These are phyloP conservation scores for Metopia argyrocephala DNA, from an alignment of 2,888 invertebrate genomes.

Conservation along the genomic window DNA sequence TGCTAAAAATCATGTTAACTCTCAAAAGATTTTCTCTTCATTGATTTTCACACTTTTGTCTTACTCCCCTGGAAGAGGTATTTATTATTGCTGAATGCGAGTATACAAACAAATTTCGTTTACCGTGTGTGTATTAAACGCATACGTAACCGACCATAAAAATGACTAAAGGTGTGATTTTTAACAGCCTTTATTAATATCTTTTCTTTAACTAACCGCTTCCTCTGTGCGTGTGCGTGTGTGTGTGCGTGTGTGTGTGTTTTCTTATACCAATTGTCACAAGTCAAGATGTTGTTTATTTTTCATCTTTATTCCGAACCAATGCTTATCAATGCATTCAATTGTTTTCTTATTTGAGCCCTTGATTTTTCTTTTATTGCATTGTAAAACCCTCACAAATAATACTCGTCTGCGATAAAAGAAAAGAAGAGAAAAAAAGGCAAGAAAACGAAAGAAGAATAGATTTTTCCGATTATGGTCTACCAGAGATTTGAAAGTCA, in stretches of 20 bases:
- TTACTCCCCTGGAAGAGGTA: conserved; percentile 6
- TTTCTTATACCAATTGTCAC: conserved; percentile 58
- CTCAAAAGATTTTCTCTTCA: conserved; percentile 56
- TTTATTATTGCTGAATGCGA: conserved; percentile 30
- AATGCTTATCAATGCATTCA: background rate
- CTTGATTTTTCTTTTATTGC: too few species aligned
- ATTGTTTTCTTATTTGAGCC: conserved; percentile 36
- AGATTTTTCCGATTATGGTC: conserved; percentile 39
- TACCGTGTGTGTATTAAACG: conserved; percentile 21
- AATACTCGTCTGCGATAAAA: background rate
- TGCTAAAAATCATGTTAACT: conserved; percentile 67
- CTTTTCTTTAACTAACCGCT: background rate
- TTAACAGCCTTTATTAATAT: conserved; percentile 47
- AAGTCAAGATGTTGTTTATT: conserved; percentile 62
- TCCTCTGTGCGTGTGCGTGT: conserved; percentile 36
- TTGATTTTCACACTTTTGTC: conserved; percentile 53
- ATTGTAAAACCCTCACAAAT: conserved; percentile 6
- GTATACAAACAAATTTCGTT: conserved; percentile 6
- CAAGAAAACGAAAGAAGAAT: conserved; percentile 16
- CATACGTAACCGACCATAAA: conserved; percentile 55
- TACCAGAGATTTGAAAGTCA: conserved; percentile 52
- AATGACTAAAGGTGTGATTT: conserved; percentile 58
- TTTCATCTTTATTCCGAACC: conserved; percentile 5
- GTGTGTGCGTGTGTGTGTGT: conserved; percentile 42
- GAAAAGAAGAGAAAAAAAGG: background rate